A percentile compares a stretch with the other conserved stretches of the same genome.
Conservation (phyloP, 2,888 invertebrate genomes). For the Leucoma salicis region DNA sequence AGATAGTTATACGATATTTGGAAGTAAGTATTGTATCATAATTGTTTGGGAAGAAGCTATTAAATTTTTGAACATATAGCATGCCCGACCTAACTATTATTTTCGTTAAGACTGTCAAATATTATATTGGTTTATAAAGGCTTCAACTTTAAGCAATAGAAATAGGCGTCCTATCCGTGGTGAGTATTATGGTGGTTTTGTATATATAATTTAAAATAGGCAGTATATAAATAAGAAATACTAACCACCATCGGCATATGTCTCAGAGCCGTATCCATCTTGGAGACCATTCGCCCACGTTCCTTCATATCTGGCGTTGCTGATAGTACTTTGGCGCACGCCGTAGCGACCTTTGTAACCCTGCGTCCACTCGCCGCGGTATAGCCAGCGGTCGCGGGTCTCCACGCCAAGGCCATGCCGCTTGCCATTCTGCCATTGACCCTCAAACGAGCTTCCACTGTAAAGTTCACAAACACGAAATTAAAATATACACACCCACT, state of each 20-base stretch:
- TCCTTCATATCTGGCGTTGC: conserved; percentile 98
- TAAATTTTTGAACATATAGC: too few relatives aligned
- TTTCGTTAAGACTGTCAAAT: too few relatives aligned
- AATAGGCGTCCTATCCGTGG: too few relatives aligned
- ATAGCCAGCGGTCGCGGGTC: conserved; percentile 97
- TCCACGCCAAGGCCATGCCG: conserved; percentile 99
- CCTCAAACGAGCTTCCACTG: conserved; percentile 97
- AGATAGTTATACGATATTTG: too few relatives aligned
- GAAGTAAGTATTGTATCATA: too few relatives aligned
- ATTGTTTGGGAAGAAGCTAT: too few relatives aligned
- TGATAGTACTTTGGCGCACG: conserved; percentile 96
- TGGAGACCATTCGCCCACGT: conserved; percentile 99
- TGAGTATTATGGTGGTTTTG: too few relatives aligned
- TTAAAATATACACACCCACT: background rate
- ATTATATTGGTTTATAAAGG: too few relatives aligned
- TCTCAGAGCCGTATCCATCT: conserved; percentile 99
- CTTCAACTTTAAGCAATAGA: too few relatives aligned
- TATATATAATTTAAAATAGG: too few relatives aligned
- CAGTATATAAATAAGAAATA: conserved; percentile 39
- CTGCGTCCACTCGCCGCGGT: conserved; percentile 99
- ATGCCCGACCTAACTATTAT: too few relatives aligned
- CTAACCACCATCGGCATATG: conserved; percentile 99
- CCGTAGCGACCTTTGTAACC: conserved; percentile 99
- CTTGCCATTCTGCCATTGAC: conserved; percentile 99
- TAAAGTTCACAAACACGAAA: conserved; percentile 46